Evolutionary conservation across 2,113 vertebrate genomes (phyloP).

Genomic region (Meriones unguiculatus): DNA sequence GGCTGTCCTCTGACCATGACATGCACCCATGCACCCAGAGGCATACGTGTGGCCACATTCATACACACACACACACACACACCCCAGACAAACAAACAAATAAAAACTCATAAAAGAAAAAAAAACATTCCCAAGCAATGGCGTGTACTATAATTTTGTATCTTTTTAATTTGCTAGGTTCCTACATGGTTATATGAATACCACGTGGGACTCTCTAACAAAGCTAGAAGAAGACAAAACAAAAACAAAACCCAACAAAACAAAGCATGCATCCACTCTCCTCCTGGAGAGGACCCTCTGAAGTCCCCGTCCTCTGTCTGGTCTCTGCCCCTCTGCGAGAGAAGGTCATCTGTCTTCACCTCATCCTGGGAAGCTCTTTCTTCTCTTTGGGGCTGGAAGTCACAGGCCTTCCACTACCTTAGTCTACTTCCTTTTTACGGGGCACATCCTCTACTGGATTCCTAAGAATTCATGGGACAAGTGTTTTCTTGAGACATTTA

Average conservation of each 20-base stretch:
- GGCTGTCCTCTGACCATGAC: background rate
- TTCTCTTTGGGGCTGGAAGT: background rate
- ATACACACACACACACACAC: background rate
- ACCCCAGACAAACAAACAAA: background rate
- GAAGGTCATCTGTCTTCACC: background rate
- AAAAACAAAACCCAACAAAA: background rate
- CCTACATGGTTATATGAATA: background rate
- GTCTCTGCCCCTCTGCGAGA: background rate
- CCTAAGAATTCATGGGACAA: background rate
- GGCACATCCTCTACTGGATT: conserved; percentile 6
- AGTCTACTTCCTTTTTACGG: conserved; percentile 43
- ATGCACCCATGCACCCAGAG: background rate
- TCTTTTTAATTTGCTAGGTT: background rate
- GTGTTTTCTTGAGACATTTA: background rate
- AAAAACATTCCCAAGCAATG: background rate
- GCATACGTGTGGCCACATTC: too few species aligned
- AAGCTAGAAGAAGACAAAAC: background rate
- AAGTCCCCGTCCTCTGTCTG: background rate
- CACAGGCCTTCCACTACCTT: background rate
- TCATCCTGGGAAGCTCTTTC: background rate
- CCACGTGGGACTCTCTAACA: background rate
- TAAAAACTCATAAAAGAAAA: background rate
- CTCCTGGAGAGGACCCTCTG: background rate
- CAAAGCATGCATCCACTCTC: background rate
- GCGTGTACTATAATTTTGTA: background rate